Evolutionary conservation across 1,140 invertebrate species (phyloP).

Genomic region (Idris sp.): DNA sequence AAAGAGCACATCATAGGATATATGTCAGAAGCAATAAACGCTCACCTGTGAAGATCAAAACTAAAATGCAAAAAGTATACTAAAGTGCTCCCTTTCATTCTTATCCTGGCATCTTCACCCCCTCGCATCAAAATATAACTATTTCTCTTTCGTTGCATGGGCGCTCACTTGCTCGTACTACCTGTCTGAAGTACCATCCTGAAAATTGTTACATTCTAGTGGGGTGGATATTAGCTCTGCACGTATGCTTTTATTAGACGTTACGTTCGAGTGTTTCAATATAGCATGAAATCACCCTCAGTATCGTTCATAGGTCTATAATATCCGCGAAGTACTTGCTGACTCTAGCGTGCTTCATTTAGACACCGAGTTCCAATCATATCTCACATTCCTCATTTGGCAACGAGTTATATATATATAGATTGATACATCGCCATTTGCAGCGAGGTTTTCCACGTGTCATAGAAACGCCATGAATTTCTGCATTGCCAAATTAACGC

Average conservation of each 20-base stretch:
- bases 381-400: conserved; percentile 71
- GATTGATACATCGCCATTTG: conserved; percentile 51
- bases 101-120: conserved; percentile 33
- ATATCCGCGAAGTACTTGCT: conserved; percentile 70
- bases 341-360: conserved; percentile 74
- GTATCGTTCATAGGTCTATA: conserved; percentile 71
- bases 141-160: conserved; percentile 34
- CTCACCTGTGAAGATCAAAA: no score
- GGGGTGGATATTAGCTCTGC: conserved; percentile 72
- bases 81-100: conserved; percentile 54
- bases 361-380: conserved; percentile 70
- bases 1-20: no score
- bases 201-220: conserved; percentile 77
- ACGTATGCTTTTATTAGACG: conserved; percentile 77
- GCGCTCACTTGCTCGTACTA: conserved; percentile 41
- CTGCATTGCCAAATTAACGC: neutral
- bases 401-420: conserved; percentile 60
- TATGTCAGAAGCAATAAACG: no score
- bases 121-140: conserved; percentile 19
- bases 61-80: no score
- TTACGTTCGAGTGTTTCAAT: conserved; percentile 77
- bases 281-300: conserved; percentile 68
- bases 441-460: conserved; percentile 50
- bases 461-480: conserved; percentile 39
- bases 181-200: conserved; percentile 71